phyloP scores from a whole-genome alignment of 1,140 invertebrate species.

The Aplysia californica region DNA sequence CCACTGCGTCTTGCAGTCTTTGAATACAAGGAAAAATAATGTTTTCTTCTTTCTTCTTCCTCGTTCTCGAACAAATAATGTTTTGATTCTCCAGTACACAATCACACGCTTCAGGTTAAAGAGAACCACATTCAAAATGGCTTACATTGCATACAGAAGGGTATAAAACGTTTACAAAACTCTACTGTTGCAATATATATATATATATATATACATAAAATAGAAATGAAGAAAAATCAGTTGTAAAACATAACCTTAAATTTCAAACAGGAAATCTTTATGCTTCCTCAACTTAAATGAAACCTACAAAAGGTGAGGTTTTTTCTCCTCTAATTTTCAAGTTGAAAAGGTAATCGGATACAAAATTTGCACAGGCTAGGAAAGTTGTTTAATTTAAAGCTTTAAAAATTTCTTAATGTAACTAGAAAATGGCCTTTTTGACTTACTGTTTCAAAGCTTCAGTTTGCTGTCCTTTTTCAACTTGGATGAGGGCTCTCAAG shows the following conservation, averaged over 20 bases:
- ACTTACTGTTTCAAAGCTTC: slow-evolving; percentile 25
- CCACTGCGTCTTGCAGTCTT: slow-evolving; percentile 41
- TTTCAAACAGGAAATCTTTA: background rate
- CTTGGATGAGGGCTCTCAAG: slow-evolving; percentile 12
- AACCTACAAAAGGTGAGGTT: background rate
- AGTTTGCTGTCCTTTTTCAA: background rate
- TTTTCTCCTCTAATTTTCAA: too few relatives aligned
- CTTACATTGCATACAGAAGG: too few relatives aligned
- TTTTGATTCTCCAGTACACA: background rate
- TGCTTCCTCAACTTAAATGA: background rate
- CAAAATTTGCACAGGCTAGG: background rate
- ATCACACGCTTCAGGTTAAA: too few relatives aligned
- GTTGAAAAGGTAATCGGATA: too few relatives aligned
- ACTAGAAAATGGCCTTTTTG: too few relatives aligned
- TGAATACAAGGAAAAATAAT: background rate
- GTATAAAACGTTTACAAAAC: too few relatives aligned
- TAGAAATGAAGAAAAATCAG: background rate
- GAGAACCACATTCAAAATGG: too few relatives aligned
- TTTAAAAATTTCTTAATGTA: too few relatives aligned
- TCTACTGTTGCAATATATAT: too few relatives aligned
- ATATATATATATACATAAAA: too few relatives aligned
- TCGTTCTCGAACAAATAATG: background rate
- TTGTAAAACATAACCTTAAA: background rate
- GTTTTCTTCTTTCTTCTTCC: background rate
- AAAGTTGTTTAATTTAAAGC: too few relatives aligned